Evolutionary conservation across 53 echinoderm and acorn worm species (phyloP).

Genomic region (Paracentrotus lividus): DNA sequence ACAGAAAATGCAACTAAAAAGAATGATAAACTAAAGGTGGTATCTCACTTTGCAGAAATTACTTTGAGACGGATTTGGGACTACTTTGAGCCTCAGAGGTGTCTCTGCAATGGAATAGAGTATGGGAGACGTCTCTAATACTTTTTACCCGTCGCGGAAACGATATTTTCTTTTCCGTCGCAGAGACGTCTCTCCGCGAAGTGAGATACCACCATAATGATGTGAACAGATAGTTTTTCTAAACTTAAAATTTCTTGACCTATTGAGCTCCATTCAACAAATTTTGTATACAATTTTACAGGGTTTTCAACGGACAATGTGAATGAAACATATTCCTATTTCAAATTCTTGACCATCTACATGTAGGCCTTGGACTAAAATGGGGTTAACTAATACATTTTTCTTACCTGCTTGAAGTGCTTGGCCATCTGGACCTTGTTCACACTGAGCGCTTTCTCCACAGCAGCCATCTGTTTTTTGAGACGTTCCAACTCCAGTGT

Average conservation of each 20-base stretch:
- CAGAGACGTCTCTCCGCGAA: background rate
- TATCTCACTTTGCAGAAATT: no score
- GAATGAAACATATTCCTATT: background rate
- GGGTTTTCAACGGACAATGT: background rate
- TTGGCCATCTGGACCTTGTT: conserved; percentile 80
- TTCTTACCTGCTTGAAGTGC: conserved; percentile 81
- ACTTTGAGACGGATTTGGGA: no score
- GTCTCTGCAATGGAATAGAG: no score
- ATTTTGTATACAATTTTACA: background rate
- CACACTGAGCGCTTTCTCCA: conserved; percentile 73
- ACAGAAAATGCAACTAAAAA: no score
- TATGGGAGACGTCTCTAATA: no score
- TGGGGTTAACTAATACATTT: background rate
- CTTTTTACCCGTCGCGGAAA: no score
- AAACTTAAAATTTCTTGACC: conserved; percentile 74
- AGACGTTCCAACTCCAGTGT: conserved; percentile 76
- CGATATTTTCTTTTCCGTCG: no score
- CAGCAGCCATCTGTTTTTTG: conserved; percentile 75
- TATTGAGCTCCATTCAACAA: conserved; percentile 69
- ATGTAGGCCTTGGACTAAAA: background rate
- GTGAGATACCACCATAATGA: background rate
- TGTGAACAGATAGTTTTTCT: background rate
- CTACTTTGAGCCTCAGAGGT: no score
- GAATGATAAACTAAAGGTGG: no score
- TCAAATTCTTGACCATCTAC: background rate